Evolutionary conservation across 2,113 vertebrate species (phyloP).

Genomic region (Alethe diademata): DNA sequence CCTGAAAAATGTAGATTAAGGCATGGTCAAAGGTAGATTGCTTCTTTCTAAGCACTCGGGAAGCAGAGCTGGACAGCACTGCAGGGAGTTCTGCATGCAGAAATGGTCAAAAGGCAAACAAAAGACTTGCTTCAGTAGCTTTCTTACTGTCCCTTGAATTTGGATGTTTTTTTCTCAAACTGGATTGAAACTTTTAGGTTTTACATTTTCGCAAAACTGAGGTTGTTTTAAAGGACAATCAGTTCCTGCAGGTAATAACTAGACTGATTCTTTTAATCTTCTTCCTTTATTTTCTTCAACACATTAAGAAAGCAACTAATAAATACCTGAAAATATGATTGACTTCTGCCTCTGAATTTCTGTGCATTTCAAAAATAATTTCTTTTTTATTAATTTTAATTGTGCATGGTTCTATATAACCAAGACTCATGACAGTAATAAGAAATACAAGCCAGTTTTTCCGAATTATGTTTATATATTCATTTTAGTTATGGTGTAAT

Average conservation of each 20-base stretch:
- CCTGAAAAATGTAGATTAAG: slow-evolving; percentile 7
- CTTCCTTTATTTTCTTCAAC: neutral
- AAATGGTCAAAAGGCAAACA: neutral
- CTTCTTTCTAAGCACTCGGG: neutral
- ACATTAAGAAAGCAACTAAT: neutral
- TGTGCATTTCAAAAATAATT: neutral
- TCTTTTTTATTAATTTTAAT: neutral
- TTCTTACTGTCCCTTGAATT: neutral
- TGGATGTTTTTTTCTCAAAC: neutral
- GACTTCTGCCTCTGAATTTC: neutral
- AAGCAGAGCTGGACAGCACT: neutral
- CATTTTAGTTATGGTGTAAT: neutral
- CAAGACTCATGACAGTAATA: neutral
- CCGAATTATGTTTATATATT: neutral
- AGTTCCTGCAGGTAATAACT: neutral
- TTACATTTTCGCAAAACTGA: neutral
- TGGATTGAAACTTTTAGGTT: neutral
- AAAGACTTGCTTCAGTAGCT: neutral
- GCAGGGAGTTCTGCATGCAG: neutral
- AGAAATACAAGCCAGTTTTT: neutral
- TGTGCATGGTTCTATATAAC: neutral
- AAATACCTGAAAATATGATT: neutral
- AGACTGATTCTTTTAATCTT: neutral
- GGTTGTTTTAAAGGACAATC: neutral
- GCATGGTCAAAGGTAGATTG: neutral